These are phyloP conservation scores for Phalacrocorax pelagicus DNA, from an alignment of 2,113 vertebrate genomes.

Conservation along the genomic window DNA sequence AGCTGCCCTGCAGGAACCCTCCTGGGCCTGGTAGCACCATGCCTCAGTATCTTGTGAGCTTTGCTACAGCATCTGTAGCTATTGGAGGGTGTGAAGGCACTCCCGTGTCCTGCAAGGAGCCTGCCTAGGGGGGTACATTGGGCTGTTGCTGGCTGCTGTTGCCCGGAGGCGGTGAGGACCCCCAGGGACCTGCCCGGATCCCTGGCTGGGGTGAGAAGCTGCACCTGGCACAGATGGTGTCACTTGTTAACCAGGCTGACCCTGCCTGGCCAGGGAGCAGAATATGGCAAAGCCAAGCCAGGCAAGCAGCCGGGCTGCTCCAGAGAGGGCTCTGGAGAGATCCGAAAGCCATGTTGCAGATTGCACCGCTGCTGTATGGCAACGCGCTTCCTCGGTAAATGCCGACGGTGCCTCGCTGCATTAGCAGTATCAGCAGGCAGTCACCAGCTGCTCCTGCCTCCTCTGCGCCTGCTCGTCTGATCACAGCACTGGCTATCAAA, in stretches of 20 bases:
- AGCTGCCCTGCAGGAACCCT: not conserved
- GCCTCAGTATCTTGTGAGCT: not conserved
- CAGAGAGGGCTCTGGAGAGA: not conserved
- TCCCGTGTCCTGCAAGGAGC: not conserved
- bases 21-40: not conserved
- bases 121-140: not conserved
- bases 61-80: not conserved
- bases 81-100: not conserved
- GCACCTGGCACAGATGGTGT: not conserved
- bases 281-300: not conserved
- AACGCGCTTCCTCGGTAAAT: not conserved
- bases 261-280: not conserved
- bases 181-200: not conserved
- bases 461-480: not conserved
- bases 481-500: not conserved
- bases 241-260: not conserved
- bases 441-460: slow-evolving; percentile 23
- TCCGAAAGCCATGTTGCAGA: not conserved
- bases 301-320: not conserved
- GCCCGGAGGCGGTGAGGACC: fast-evolving
- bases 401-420: not conserved
- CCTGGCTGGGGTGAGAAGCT: not conserved
- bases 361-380: fast-evolving
- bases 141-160: fast-evolving
- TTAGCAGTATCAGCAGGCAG: not conserved